Conservation (phyloP, 2,888 invertebrate genomes). For the Torymus aiolomorphi region DNA sequence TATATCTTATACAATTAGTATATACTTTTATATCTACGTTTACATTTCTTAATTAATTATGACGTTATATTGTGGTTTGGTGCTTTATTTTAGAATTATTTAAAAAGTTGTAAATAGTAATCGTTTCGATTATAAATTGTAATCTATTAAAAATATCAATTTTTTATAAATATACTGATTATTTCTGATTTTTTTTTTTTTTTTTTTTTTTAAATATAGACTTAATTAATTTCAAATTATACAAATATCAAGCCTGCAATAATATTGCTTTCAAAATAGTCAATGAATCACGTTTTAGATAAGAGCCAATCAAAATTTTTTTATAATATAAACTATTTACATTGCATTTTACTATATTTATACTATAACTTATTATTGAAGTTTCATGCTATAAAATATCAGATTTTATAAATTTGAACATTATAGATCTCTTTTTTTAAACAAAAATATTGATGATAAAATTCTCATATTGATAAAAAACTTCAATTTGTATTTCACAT, state of each 20-base stretch:
- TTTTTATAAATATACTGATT: too few relatives aligned
- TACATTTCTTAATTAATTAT: neutral
- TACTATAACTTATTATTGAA: neutral
- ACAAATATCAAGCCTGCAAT: too few relatives aligned
- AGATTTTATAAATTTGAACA: too few relatives aligned
- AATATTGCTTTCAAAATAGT: neutral
- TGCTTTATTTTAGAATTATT: neutral
- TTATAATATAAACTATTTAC: neutral
- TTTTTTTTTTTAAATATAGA: too few relatives aligned
- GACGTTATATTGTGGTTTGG: conserved; percentile 1
- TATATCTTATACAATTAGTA: neutral
- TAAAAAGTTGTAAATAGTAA: too few relatives aligned
- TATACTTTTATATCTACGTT: neutral
- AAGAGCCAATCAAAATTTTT: conserved; percentile 14
- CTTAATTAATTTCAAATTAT: too few relatives aligned
- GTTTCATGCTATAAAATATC: too few relatives aligned
- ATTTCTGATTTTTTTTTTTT: too few relatives aligned
- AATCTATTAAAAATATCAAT: too few relatives aligned
- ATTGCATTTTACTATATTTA: conserved; percentile 5
- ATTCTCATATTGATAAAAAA: neutral
- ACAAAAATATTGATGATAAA: neutral
- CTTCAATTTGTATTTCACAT: neutral
- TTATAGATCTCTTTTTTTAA: neutral
- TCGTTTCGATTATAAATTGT: too few relatives aligned
- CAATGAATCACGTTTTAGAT: neutral